phyloP scores from a whole-genome alignment of 2,113 vertebrate genomes.

The Dasyurus viverrinus region DNA sequence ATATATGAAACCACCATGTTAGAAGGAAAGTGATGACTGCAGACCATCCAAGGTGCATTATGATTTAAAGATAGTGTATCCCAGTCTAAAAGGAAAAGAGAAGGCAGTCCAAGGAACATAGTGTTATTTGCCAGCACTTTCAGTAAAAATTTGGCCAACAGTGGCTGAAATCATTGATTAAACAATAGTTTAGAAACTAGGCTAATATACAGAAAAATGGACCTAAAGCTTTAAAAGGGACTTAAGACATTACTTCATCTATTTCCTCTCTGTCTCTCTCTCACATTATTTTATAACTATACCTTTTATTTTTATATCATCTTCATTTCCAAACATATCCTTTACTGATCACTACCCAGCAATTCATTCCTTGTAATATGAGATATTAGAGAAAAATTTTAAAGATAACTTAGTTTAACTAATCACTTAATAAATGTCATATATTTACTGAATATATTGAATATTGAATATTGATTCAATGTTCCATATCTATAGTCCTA shows the following conservation, averaged over 20 bases:
- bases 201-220: background rate
- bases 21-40: no score
- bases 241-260: background rate
- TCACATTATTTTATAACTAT: background rate
- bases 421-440: background rate
- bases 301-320: background rate
- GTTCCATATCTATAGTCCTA: background rate
- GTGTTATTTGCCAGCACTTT: background rate
- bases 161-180: background rate
- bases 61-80: background rate
- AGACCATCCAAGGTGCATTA: background rate
- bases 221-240: background rate
- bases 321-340: background rate
- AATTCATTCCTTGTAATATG: background rate
- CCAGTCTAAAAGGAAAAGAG: background rate
- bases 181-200: background rate
- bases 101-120: background rate
- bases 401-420: background rate
- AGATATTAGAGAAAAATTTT: background rate
- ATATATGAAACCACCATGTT: no score
- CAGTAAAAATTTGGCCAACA: background rate
- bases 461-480: background rate
- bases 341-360: background rate
- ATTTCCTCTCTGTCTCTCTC: background rate
- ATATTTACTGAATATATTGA: no score